Percentiles rank a stretch among this genome's conserved stretches.
These are phyloP conservation scores for Delichon dasypus DNA, from an alignment of 2,797 vertebrate genomes.

Conservation along the genomic window DNA sequence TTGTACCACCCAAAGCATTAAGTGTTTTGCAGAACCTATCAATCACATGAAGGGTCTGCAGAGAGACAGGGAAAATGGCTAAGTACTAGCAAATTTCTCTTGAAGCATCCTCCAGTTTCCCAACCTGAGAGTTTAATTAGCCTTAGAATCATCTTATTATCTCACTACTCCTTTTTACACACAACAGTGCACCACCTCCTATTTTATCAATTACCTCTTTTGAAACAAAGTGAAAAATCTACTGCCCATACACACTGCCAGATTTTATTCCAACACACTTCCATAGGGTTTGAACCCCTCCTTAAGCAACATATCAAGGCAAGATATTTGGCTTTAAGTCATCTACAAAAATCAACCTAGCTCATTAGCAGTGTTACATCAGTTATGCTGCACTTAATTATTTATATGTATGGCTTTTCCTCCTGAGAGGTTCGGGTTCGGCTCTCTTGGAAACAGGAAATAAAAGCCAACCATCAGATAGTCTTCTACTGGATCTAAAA, in stretches of 20 bases:
- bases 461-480: neutral
- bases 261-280: neutral
- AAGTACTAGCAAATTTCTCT: neutral
- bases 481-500: neutral
- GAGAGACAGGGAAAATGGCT: neutral
- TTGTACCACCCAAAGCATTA: neutral
- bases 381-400: neutral
- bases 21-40: neutral
- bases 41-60: neutral
- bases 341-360: neutral
- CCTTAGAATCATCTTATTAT: neutral
- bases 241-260: neutral
- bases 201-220: neutral
- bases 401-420: neutral
- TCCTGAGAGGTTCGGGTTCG: neutral
- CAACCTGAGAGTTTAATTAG: neutral
- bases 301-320: neutral
- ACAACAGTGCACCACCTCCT: neutral
- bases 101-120: neutral
- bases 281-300: neutral
- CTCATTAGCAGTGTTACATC: neutral
- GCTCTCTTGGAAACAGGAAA: neutral
- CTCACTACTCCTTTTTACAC: neutral
- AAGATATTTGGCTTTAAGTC: neutral
- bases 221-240: neutral